Conservation (phyloP, 53 echinoderm and acorn worm genomes). For the Echinarachnius parma region DNA sequence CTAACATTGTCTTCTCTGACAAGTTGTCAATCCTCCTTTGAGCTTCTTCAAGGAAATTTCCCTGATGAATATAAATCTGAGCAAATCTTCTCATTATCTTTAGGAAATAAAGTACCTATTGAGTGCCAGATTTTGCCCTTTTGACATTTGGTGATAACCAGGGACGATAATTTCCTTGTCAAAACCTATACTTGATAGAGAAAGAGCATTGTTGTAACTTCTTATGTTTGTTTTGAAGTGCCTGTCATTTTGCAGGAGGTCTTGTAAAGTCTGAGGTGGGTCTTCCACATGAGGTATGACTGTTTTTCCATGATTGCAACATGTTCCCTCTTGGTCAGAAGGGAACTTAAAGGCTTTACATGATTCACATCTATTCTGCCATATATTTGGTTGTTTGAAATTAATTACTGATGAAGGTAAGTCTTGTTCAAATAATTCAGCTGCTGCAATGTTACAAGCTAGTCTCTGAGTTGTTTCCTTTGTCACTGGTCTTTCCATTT, state of each 20-base stretch:
- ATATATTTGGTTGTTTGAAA: too few species aligned
- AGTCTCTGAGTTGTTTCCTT: too few species aligned
- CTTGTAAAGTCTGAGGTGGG: too few species aligned
- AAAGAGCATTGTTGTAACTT: conserved; percentile 33
- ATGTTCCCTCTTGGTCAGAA: conserved; percentile 12
- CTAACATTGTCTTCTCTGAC: too few species aligned
- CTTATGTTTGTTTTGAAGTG: too few species aligned
- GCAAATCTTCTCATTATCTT: conserved; percentile 38
- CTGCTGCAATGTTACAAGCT: too few species aligned
- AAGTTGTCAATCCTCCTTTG: too few species aligned
- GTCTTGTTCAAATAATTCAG: too few species aligned
- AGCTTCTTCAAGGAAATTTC: too few species aligned
- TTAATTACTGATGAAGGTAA: too few species aligned
- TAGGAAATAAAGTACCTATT: conserved; percentile 35
- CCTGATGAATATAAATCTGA: conserved; percentile 58
- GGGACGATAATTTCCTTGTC: conserved; percentile 35
- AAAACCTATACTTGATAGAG: conserved; percentile 38
- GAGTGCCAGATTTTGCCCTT: conserved; percentile 47
- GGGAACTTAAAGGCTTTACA: conserved; percentile 6
- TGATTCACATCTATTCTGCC: background rate
- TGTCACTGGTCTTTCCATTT: too few species aligned
- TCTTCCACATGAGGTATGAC: conserved; percentile 12
- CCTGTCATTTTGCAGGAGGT: too few species aligned
- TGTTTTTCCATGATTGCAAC: conserved; percentile 13
- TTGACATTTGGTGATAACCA: conserved; percentile 44